Evolutionary conservation across 2,888 invertebrate genomes (phyloP), one percentile per base, ranked within the genome.

Genomic region (Oasisia sp.): DNA sequence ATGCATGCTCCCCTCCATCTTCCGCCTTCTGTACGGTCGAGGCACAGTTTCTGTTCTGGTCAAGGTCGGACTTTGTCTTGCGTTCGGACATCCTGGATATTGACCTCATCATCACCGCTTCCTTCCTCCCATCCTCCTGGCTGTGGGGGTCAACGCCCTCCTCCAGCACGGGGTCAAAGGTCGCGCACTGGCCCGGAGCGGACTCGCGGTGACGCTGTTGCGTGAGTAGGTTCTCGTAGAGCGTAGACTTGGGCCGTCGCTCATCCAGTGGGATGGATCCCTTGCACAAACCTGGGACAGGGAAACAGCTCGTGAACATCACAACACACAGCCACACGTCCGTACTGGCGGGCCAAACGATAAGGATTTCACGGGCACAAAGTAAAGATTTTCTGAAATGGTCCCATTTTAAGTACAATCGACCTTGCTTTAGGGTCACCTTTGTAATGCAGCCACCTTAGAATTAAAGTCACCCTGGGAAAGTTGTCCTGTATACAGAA

Each of bases 191-290:
- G n/a, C 94, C 93, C 32, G 94, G 94, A 14, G 94, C 93, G 12
- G 95, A 95, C 58, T 94, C 93, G 32, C 94, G 93, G 92, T 94
- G 94, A 32, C 91, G 91, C 93, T 93, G 92, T 2, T 74, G 74
- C 56, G 94, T 93, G 89, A 95, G 94, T 93, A 95, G 94, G 92
- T 92, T 94, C 45, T 95, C 95, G 92, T 94, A 95, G 91, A 95
- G 94, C 93, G 95, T 95, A 14, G 95, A 95, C 90, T 95, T 94
- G 58, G 95, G 94, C 91, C 95, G 94, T 32, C 95, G 92, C 44
- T 95, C 94, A 27, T 94, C 94, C 11, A 95, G 94, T 11, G 95
- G 94, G n/a, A 94, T 94, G 5, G 96, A 95, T 4, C 96, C 96
- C 92, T 95, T 93, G n/a, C 95, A 94, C 50, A 96, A 92, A 94